Conservation (phyloP, 2,888 invertebrate genomes). For the Chouioia cunea region DNA sequence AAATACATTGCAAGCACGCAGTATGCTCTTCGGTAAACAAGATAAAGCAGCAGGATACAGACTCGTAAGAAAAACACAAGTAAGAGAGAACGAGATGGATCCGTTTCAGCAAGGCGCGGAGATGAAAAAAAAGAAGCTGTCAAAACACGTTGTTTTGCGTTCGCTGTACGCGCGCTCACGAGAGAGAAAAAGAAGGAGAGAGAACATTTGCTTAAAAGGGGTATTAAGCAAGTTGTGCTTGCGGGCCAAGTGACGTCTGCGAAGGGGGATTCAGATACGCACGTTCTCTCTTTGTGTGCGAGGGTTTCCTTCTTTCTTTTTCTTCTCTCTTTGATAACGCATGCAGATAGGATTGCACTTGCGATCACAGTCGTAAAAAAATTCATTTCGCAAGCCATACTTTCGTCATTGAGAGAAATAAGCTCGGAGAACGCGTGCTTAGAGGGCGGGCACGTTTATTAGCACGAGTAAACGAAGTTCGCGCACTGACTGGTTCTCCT, state of each 20-base stretch:
- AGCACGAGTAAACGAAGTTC: slow-evolving; percentile 35
- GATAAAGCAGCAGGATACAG: slow-evolving; percentile 2
- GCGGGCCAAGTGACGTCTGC: slow-evolving; percentile 25
- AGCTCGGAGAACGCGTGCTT: slow-evolving; percentile 1
- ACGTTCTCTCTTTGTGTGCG: slow-evolving; percentile 1
- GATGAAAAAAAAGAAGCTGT: slow-evolving; percentile 8
- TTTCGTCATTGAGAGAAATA: slow-evolving; percentile 18
- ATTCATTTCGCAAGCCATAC: neutral
- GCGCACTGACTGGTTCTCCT: neutral
- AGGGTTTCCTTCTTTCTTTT: neutral
- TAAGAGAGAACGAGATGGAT: slow-evolving; percentile 14
- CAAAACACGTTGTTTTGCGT: slow-evolving; percentile 27
- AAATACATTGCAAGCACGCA: too few species aligned
- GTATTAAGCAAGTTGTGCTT: slow-evolving; percentile 30
- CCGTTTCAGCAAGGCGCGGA: slow-evolving; percentile 9
- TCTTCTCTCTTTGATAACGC: slow-evolving; percentile 45
- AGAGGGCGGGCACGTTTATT: slow-evolving; percentile 35
- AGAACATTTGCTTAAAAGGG: slow-evolving; percentile 41
- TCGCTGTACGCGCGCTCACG: too few species aligned
- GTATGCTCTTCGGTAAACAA: too few species aligned
- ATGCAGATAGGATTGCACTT: slow-evolving; percentile 43
- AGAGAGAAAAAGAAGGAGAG: too few species aligned
- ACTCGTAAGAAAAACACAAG: neutral
- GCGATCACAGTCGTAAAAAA: slow-evolving; percentile 4
- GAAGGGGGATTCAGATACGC: slow-evolving; percentile 17